Percentiles rank a stretch among this genome's conserved stretches.
These are phyloP conservation scores for Parazoanthus swiftii DNA, from an alignment of 92 coral and sea anemone genomes.

Conservation along the genomic window DNA sequence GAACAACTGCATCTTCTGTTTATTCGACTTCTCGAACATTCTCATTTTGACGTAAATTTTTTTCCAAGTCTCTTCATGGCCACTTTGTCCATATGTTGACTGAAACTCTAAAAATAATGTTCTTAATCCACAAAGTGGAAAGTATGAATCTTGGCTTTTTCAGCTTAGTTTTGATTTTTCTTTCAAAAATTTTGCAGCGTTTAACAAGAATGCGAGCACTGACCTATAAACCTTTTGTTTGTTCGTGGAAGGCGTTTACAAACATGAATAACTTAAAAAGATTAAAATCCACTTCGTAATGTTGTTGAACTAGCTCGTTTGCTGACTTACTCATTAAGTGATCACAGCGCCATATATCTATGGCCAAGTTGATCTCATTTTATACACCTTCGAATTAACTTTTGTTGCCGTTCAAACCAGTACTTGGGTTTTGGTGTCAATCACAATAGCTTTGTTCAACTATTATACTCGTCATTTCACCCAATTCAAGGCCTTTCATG, in stretches of 20 bases:
- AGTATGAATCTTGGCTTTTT: neutral
- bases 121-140: neutral
- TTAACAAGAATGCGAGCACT: slow-evolving; percentile 21
- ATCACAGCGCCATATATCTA: neutral
- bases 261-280: slow-evolving; percentile 36
- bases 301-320: slow-evolving; percentile 1
- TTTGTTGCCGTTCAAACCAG: neutral
- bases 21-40: slow-evolving; percentile 6
- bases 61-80: neutral
- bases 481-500: neutral
- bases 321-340: neutral
- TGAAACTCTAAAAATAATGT: neutral
- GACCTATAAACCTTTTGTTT: slow-evolving; percentile 31
- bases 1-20: neutral
- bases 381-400: neutral
- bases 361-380: neutral
- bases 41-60: neutral
- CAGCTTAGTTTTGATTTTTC: neutral
- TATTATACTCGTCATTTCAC: neutral
- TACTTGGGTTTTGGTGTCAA: neutral
- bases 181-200: slow-evolving; percentile 23
- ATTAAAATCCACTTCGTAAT: neutral
- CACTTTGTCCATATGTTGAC: neutral
- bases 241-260: neutral
- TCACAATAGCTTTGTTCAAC: neutral